These are phyloP conservation scores for Archegozetes longisetosus DNA, from an alignment of 1,140 invertebrate species.

Conservation along the genomic window DNA sequence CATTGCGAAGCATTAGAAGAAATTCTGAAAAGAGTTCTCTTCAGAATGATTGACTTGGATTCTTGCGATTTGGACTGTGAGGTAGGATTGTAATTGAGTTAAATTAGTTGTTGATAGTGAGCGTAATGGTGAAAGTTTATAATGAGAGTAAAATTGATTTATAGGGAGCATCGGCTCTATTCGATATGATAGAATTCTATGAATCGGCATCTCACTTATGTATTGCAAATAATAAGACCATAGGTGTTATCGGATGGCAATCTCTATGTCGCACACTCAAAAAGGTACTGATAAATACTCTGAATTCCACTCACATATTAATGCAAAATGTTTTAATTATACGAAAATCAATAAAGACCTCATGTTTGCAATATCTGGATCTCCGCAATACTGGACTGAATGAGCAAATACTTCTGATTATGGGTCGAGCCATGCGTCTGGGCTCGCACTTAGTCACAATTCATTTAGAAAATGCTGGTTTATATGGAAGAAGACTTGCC, in stretches of 20 bases:
- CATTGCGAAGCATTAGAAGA: conserved; percentile 56
- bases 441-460: conserved; percentile 48
- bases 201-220: conserved; percentile 59
- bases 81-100: conserved; percentile 27
- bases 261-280: conserved; percentile 59
- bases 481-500: conserved; percentile 44
- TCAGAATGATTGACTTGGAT: conserved; percentile 48
- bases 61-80: conserved; percentile 50
- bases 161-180: conserved; percentile 47
- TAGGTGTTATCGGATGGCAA: conserved; percentile 59
- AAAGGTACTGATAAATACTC: conserved; percentile 37
- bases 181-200: conserved; percentile 85
- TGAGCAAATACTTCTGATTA: conserved; percentile 47
- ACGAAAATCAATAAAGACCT: conserved; percentile 38
- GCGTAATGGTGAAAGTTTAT: no score
- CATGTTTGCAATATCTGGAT: conserved; percentile 50
- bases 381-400: conserved; percentile 45
- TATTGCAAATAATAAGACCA: conserved; percentile 53
- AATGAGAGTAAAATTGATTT: conserved; percentile 13
- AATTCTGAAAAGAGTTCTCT: conserved; percentile 54
- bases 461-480: conserved; percentile 52
- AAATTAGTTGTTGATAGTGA: neutral
- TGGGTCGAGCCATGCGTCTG: conserved; percentile 47
- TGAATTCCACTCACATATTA: neutral
- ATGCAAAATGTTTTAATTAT: conserved; percentile 1